phyloP scores from a whole-genome alignment of 2,797 vertebrate species.

The Tangara arthus region DNA sequence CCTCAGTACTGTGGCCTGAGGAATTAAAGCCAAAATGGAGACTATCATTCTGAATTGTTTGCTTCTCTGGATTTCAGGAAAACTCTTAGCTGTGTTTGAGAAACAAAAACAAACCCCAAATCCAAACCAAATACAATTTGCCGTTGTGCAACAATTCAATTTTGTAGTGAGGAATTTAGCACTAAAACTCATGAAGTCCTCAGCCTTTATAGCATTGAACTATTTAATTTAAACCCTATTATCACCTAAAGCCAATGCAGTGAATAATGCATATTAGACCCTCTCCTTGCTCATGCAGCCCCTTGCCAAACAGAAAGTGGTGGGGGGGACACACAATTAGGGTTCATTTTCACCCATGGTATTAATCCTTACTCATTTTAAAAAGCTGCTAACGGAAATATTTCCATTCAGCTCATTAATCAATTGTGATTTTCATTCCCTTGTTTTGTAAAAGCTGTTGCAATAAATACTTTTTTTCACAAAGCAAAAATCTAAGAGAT shows the following conservation, averaged over 20 bases:
- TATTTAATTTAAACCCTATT: constrained; percentile 48
- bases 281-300: neutral
- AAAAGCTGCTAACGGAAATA: constrained; percentile 90
- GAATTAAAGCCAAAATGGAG: constrained; percentile 51
- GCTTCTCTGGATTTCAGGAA: constrained; percentile 30
- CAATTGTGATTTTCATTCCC: constrained; percentile 92
- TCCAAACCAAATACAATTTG: constrained; percentile 46
- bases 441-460: constrained; percentile 89
- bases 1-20: constrained; percentile 12
- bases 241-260: constrained; percentile 18
- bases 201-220: constrained; percentile 47
- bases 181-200: neutral
- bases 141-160: constrained; percentile 49
- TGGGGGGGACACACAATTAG: neutral
- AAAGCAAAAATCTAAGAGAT: constrained; percentile 92
- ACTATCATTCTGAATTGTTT: constrained; percentile 46
- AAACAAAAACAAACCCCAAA: constrained; percentile 38
- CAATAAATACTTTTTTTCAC: constrained; percentile 92
- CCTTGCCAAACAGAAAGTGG: neutral
- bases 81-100: constrained; percentile 19
- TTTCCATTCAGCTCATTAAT: constrained; percentile 95
- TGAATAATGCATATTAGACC: constrained; percentile 53
- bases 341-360: constrained; percentile 63
- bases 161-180: neutral
- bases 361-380: constrained; percentile 79